phyloP scores from a whole-genome alignment of 2,797 vertebrate genomes.

The Arrhamphus sclerolepis region DNA sequence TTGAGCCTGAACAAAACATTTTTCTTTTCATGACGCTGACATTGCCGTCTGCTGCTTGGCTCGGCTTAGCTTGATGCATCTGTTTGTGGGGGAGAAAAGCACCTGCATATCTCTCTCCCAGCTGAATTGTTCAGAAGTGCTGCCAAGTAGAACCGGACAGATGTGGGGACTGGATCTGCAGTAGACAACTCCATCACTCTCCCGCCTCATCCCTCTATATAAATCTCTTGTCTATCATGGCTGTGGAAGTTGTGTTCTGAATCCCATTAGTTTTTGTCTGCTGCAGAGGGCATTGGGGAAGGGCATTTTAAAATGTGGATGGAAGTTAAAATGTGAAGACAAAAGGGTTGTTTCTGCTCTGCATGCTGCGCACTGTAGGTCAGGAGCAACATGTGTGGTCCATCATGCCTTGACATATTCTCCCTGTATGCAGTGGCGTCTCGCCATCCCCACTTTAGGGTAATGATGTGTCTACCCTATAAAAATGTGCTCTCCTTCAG shows the following conservation, averaged over 20 bases:
- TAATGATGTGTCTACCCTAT: slow-evolving; percentile 53
- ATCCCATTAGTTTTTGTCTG: slow-evolving; percentile 68
- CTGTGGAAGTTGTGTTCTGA: slow-evolving; percentile 56
- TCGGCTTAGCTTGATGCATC: slow-evolving; percentile 69
- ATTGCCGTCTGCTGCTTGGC: slow-evolving; percentile 60
- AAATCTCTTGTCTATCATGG: slow-evolving; percentile 73
- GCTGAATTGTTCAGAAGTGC: slow-evolving; percentile 72
- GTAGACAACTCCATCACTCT: slow-evolving; percentile 77
- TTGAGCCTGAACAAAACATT: slow-evolving; percentile 65
- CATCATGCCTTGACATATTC: slow-evolving; percentile 41
- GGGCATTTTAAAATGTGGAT: slow-evolving; percentile 35
- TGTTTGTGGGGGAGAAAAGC: slow-evolving; percentile 58
- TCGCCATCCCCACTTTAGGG: slow-evolving; percentile 30
- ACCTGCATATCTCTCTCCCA: slow-evolving; percentile 74
- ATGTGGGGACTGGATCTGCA: slow-evolving; percentile 72
- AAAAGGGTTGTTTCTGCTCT: slow-evolving; percentile 30
- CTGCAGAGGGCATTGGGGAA: slow-evolving; percentile 55
- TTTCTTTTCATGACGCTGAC: slow-evolving; percentile 66
- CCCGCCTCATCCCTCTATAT: slow-evolving; percentile 61
- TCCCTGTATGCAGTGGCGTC: slow-evolving; percentile 22
- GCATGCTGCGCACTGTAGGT: slow-evolving; percentile 41
- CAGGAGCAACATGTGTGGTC: slow-evolving; percentile 65
- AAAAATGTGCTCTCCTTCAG: slow-evolving; percentile 35
- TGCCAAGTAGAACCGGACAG: slow-evolving; percentile 76
- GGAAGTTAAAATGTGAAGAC: slow-evolving; percentile 14